A percentile compares a stretch with the other conserved stretches of the same genome.
Conservation (phyloP, 1,140 invertebrate genomes). For the Hylyphantes graminicola region DNA sequence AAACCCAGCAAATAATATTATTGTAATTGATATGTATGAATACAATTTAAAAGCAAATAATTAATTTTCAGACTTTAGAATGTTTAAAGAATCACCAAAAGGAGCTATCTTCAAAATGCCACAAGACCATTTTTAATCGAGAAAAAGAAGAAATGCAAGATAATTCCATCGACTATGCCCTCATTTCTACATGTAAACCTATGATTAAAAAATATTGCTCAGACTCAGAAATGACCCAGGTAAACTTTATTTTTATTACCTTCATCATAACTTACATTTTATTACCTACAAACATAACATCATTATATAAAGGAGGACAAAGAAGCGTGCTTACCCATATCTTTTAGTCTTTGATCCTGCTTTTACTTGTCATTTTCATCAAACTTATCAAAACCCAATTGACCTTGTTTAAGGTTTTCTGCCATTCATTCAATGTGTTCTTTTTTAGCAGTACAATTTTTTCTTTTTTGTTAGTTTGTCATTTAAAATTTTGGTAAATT, state of each 20-base stretch:
- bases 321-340: no score
- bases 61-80: slow-evolving; percentile 79
- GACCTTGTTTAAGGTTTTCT: no score
- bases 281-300: no score
- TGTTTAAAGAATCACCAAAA: slow-evolving; percentile 81
- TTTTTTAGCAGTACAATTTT: no score
- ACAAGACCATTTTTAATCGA: slow-evolving; percentile 83
- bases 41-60: background rate
- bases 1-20: background rate
- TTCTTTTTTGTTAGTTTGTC: no score
- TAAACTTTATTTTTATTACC: slow-evolving; percentile 64
- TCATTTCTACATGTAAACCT: slow-evolving; percentile 83
- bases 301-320: no score
- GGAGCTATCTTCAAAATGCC: slow-evolving; percentile 78
- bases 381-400: no score
- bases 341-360: no score
- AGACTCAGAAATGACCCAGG: slow-evolving; percentile 75
- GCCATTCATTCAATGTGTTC: no score
- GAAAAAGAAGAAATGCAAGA: slow-evolving; percentile 87
- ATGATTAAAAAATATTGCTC: slow-evolving; percentile 86
- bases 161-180: slow-evolving; percentile 85
- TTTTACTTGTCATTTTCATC: no score
- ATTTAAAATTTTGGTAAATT: no score
- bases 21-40: background rate
- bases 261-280: no score